Percentiles rank a stretch among this genome's conserved stretches.
Conservation (phyloP, 2,113 vertebrate species). For the Nothocercus nigrocapillus region DNA sequence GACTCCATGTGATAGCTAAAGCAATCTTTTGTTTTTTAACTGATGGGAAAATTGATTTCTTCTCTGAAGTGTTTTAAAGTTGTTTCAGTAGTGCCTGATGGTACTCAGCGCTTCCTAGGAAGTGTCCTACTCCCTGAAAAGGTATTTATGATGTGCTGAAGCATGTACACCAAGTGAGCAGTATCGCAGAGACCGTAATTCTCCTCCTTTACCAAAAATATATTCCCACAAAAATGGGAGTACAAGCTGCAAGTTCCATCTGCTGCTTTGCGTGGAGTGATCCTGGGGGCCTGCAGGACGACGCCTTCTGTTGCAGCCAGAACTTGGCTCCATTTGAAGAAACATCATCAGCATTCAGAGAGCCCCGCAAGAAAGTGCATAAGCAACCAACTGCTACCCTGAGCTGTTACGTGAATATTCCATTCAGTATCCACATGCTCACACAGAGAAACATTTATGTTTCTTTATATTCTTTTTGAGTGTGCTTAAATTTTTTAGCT, state of each 20-base stretch:
- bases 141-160: not conserved
- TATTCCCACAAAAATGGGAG: not conserved
- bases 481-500: not conserved
- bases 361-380: not conserved
- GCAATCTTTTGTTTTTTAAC: not conserved
- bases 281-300: slow-evolving; percentile 12
- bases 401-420: not conserved
- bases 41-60: not conserved
- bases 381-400: not conserved
- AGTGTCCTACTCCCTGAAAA: not conserved
- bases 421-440: not conserved
- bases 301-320: not conserved
- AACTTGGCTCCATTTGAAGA: not conserved
- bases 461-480: not conserved
- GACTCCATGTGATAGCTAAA: not conserved
- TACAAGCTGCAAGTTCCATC: slow-evolving; percentile 32
- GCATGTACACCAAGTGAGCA: slow-evolving; percentile 41
- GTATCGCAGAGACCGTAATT: not conserved
- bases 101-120: not conserved
- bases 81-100: not conserved
- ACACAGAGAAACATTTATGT: not conserved
- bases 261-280: slow-evolving; percentile 14
- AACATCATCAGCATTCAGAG: slow-evolving; percentile 13
- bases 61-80: not conserved
- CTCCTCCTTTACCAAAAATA: slow-evolving; percentile 27